A percentile compares a stretch with the other conserved stretches of the same genome.
Conservation (phyloP, 2,113 vertebrate species). For the Hepsetus odoe region DNA sequence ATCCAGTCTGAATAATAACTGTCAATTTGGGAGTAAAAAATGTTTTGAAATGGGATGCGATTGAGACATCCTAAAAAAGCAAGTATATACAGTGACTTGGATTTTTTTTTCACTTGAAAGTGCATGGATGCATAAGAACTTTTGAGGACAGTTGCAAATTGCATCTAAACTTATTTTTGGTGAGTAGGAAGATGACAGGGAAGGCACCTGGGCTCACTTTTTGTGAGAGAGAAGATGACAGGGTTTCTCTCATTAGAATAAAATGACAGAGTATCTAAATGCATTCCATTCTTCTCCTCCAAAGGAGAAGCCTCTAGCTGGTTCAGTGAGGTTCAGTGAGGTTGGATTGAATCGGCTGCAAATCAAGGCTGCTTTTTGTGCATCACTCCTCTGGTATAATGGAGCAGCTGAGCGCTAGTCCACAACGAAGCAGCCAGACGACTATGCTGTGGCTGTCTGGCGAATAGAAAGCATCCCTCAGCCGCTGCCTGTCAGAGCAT, state of each 20-base stretch:
- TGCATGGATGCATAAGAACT: neutral
- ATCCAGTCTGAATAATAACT: constrained; percentile 22
- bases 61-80: neutral
- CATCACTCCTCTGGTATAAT: neutral
- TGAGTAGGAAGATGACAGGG: neutral
- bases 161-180: neutral
- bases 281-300: neutral
- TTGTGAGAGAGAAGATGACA: neutral
- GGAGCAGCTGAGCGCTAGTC: neutral
- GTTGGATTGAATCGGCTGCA: neutral
- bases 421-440: neutral
- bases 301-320: neutral
- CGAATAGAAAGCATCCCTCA: constrained; percentile 20
- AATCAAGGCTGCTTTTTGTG: neutral
- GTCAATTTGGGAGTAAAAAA: neutral
- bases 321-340: neutral
- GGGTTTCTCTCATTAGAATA: neutral
- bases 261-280: neutral
- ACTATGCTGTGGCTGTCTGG: neutral
- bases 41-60: neutral
- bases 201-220: neutral
- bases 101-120: neutral
- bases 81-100: neutral
- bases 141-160: too few species aligned
- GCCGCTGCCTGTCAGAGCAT: constrained; percentile 36